Evolutionary conservation across 1,140 invertebrate species (phyloP).

Genomic region (Ceratosolen fusciceps): DNA sequence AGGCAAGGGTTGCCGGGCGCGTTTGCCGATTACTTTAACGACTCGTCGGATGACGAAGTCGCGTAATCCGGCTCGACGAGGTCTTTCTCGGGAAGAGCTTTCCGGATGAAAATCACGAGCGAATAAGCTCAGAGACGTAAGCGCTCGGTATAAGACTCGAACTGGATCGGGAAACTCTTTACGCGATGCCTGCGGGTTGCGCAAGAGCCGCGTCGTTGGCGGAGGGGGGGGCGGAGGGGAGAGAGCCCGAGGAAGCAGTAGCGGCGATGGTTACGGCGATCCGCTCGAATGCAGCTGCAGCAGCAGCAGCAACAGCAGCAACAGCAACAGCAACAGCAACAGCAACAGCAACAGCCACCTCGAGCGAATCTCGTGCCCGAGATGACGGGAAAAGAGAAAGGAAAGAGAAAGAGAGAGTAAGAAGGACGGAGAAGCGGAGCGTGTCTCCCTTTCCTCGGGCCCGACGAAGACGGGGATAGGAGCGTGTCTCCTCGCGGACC

Average conservation of each 20-base stretch:
- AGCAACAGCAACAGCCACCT: too few species aligned
- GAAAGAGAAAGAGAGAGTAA: constrained; percentile 43
- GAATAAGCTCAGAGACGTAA: too few species aligned
- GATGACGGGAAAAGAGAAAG: constrained; percentile 45
- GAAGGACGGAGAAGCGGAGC: constrained; percentile 14
- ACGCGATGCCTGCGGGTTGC: constrained; percentile 20
- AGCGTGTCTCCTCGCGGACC: constrained; percentile 27
- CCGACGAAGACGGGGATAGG: constrained; percentile 59
- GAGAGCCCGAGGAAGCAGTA: background rate
- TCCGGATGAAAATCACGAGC: too few species aligned
- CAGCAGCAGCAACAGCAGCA: too few species aligned
- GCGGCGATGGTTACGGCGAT: constrained; percentile 24
- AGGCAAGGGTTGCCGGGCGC: too few species aligned
- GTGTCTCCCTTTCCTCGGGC: constrained; percentile 25
- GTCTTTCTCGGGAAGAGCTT: too few species aligned
- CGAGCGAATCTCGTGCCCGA: constrained; percentile 13
- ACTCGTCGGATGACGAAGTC: too few species aligned
- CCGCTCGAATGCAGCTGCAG: background rate
- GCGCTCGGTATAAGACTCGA: background rate
- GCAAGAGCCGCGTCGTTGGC: background rate
- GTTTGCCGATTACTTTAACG: too few species aligned
- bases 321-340: too few species aligned
- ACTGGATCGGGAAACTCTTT: constrained; percentile 24
- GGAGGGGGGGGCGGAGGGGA: background rate
- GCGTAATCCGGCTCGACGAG: too few species aligned